Evolutionary conservation across 2,888 invertebrate genomes (phyloP), one percentile per base, ranked within the genome.

Genomic region (Synergus gifuensis): DNA sequence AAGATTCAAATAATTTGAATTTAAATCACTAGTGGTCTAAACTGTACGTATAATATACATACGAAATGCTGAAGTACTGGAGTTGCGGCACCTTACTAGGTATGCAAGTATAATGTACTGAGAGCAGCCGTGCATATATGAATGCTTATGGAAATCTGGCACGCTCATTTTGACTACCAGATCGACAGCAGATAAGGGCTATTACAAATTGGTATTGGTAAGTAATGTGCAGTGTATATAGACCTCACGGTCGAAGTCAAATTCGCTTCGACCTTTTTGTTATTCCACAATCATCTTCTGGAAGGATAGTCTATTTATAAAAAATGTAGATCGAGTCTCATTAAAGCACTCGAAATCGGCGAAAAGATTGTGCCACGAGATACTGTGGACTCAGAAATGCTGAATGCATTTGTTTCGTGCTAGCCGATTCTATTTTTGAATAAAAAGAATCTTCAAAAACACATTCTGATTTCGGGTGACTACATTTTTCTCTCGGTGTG

Each of bases 131-230:
- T 87, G 91, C 90, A 91, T 91, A 91, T 90, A 91, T 91, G 91
- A 92, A 91, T 91, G 89, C 89, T 89, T 92, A 91, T 90, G 92
- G 90, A 89, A 91, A 90, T 91, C 89, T 89, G 89, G 87, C 87
- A 86, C 88, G 89, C 90, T 89, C 89, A 89, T 87, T 89, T 88
- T 86, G 86, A 86, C 82, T 85, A 85, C 85, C 84, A 83, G 85
- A 83, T 86, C 85, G 87, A 87, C 86, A 87, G 80, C 80, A 81
- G 88, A 85, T 88, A 86, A 79, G 82, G 82, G 83, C 82, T 85
- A 84, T 87, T 88, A 84, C 78, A 82, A 82, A 85, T 88, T 86
- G 86, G 87, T 88, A 89, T 89, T 88, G 86, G 85, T 85, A 85
- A 84, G 81, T 83, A 83, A 83, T 84, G 82, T 79, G 81, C 66